Evolutionary conservation across 2,888 invertebrate genomes (phyloP), one percentile per base, ranked within the genome.

Genomic region (Odontothrips loti): DNA sequence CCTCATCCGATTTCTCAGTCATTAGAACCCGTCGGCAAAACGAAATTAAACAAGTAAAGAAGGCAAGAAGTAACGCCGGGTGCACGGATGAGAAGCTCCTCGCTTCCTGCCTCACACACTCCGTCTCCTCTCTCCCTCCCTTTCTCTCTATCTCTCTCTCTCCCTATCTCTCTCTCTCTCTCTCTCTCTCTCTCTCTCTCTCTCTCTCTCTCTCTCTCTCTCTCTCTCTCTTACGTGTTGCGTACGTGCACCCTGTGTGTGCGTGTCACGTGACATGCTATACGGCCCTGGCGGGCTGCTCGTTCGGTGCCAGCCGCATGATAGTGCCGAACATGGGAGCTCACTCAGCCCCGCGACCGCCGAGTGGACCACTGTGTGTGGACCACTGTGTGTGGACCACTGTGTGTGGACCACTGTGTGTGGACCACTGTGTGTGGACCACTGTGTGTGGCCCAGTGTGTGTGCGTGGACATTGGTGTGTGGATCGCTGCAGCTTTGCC

Each of bases 311-410:
- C 68, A 75, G 27, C 23, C 23, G 68, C 23, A 11, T 58, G 68
- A 75, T 75, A 75, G 68, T 75, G 23, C 68, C 27, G 68, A 75
- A 75, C 68, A 75, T 75, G 68, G 68, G 68, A 75, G 68, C 68
- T 75, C 68, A 75, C 68, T 75, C 68, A 75, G 68, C 34, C 34
- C 6, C 34, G 34, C 58, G 17, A 58, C 58, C n/a, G 58, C n/a
- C 34, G 34, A 43, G 34, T 43, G 34, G 34, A 43, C 34, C 34
- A 43, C 34, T 11, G 58, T 58, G 58, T 58, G 58, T 58, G 58
- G 34, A 43, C 34, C 34, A 43, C 34, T 17, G 58, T 58, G 51
- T 51, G 58, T 17, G 11, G 17, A n/a, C 58, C 51, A 17, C 15
- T 51, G 51, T 20, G 51, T 20, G 51, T 51, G 58, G 17, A n/a